Evolutionary conservation across 2,888 invertebrate genomes (phyloP).

Genomic region (Tetragnatha montana): DNA sequence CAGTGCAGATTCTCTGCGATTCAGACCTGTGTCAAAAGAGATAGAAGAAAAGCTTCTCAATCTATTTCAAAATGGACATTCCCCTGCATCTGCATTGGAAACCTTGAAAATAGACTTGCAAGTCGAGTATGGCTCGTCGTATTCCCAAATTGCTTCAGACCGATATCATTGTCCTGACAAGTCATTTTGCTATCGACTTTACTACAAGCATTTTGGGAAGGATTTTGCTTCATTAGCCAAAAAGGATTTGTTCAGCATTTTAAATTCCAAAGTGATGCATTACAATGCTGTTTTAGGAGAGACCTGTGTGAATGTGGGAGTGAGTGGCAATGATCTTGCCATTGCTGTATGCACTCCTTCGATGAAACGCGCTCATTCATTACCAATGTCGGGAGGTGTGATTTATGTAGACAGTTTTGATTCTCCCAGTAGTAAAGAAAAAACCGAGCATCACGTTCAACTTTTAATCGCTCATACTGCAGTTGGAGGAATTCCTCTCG

Average conservation of each 20-base stretch:
- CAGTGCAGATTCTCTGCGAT: slow-evolving; percentile 43
- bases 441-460: slow-evolving; percentile 39
- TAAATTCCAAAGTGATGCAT: slow-evolving; percentile 24
- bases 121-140: slow-evolving; percentile 34
- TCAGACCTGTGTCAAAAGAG: slow-evolving; percentile 63
- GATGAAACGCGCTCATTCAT: slow-evolving; percentile 52
- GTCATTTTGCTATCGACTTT: slow-evolving; percentile 56
- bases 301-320: slow-evolving; percentile 8
- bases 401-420: slow-evolving; percentile 51
- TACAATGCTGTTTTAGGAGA: slow-evolving; percentile 48
- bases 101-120: slow-evolving; percentile 55
- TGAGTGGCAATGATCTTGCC: slow-evolving; percentile 30
- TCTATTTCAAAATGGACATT: slow-evolving; percentile 49
- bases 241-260: slow-evolving; percentile 15
- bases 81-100: slow-evolving; percentile 56
- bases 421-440: slow-evolving; percentile 47
- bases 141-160: slow-evolving; percentile 37
- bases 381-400: slow-evolving; percentile 24
- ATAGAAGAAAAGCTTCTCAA: slow-evolving; percentile 48
- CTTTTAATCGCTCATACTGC: slow-evolving; percentile 49
- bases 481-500: slow-evolving; percentile 50
- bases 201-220: slow-evolving; percentile 62
- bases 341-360: slow-evolving; percentile 51
- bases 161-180: slow-evolving; percentile 60
- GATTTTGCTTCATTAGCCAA: slow-evolving; percentile 33